Evolutionary conservation across 2,113 vertebrate species (phyloP).

Genomic region (Vombatus ursinus): DNA sequence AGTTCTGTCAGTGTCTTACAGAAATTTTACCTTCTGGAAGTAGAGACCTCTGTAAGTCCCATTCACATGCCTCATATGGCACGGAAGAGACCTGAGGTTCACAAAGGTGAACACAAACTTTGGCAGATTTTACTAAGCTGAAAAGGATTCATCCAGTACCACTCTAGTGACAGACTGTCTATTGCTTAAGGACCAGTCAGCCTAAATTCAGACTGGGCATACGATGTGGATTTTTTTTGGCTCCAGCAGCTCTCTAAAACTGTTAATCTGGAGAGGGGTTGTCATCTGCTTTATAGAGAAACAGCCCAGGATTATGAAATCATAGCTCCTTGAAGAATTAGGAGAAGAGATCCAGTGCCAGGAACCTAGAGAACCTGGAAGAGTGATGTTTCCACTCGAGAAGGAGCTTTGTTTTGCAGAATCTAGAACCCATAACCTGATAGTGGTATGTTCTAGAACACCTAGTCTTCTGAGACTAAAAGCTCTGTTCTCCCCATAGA

Average conservation of each 20-base stretch:
- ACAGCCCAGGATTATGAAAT: neutral
- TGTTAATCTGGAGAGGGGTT: neutral
- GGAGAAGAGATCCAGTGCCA: neutral
- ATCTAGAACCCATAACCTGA: conserved; percentile 3
- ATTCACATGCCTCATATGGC: neutral
- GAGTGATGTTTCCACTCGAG: neutral
- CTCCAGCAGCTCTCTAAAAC: neutral
- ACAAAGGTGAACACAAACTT: neutral
- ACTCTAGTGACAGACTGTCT: neutral
- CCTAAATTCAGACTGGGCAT: neutral
- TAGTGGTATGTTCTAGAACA: neutral
- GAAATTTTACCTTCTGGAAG: neutral
- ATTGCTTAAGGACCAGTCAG: neutral
- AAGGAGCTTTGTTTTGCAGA: neutral
- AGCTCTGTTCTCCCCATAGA: neutral
- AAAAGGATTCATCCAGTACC: neutral
- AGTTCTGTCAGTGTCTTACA: neutral
- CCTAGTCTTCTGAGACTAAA: neutral
- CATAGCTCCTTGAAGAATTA: neutral
- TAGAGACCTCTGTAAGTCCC: neutral
- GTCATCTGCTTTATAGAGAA: neutral
- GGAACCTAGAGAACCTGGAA: neutral
- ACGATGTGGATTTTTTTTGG: neutral
- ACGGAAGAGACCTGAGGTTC: neutral
- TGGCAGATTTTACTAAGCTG: neutral